phyloP scores from a whole-genome alignment of 2,113 vertebrate species.

The Cepphus grylle region DNA sequence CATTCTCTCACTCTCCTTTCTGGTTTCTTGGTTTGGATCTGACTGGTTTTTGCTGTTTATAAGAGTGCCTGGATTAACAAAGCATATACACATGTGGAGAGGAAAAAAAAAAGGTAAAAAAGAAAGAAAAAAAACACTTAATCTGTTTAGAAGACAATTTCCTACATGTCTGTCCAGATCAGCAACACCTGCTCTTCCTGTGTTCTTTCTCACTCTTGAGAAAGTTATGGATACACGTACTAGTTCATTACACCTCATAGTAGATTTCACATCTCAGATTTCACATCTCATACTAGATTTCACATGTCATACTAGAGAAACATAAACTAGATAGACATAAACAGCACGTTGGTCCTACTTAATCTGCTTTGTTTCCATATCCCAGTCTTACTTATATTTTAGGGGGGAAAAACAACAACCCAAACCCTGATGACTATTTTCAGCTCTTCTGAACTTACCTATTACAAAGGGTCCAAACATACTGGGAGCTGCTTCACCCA shows the following conservation, averaged over 20 bases:
- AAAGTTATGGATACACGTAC: neutral
- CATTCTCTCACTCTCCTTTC: neutral
- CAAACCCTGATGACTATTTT: neutral
- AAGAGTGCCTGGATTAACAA: neutral
- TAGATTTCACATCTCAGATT: neutral
- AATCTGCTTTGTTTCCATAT: neutral
- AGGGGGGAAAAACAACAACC: neutral
- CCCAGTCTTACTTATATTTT: neutral
- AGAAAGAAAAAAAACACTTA: neutral
- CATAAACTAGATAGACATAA: neutral
- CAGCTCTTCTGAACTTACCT: neutral
- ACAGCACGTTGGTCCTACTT: neutral
- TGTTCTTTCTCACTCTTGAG: neutral
- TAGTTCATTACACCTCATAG: neutral
- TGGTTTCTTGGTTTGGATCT: neutral
- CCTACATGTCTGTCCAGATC: neutral
- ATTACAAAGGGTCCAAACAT: neutral
- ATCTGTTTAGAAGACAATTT: neutral
- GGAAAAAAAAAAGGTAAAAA: neutral
- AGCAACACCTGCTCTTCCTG: neutral
- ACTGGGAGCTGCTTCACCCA: neutral
- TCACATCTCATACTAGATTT: neutral
- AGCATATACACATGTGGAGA: neutral
- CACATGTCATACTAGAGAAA: neutral
- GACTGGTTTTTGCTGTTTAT: neutral